phyloP scores from a whole-genome alignment of 2,113 vertebrate genomes.

The Sisor rabdophorus region DNA sequence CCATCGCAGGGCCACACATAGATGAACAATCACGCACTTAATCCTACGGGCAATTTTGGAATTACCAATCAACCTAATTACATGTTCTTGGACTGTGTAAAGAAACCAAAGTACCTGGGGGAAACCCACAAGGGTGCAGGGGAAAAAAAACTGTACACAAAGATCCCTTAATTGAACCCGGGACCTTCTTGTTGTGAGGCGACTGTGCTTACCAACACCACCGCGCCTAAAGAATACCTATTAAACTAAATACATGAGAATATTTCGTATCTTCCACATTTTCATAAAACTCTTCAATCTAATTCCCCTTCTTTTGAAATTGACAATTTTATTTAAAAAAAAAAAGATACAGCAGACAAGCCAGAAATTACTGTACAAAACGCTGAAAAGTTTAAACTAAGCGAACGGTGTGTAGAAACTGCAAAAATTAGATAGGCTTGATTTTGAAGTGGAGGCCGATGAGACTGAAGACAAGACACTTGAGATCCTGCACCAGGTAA shows the following conservation, averaged over 20 bases:
- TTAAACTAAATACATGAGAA: background rate
- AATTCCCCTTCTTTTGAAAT: background rate
- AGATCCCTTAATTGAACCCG: too few relatives aligned
- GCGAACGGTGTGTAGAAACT: conserved; percentile 48
- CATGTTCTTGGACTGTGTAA: too few relatives aligned
- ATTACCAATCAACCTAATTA: too few relatives aligned
- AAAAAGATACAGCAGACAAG: conserved; percentile 54
- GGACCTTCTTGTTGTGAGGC: too few relatives aligned
- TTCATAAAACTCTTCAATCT: background rate
- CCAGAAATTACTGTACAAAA: conserved; percentile 70
- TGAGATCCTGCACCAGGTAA: conserved; percentile 97
- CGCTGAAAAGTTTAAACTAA: conserved; percentile 54
- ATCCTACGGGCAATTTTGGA: too few relatives aligned
- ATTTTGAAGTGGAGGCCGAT: conserved; percentile 99
- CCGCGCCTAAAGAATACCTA: background rate
- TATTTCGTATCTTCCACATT: background rate
- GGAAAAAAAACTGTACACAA: too few relatives aligned
- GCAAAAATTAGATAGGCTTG: conserved; percentile 86
- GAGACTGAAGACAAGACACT: conserved; percentile 98
- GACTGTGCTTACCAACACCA: too few relatives aligned
- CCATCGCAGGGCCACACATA: too few relatives aligned
- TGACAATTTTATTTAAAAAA: conserved; percentile 70
- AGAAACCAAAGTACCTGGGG: too few relatives aligned
- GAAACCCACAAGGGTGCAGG: too few relatives aligned
- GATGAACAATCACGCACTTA: too few relatives aligned